Percentiles rank a stretch among this genome's conserved stretches.
These are phyloP conservation scores for Zaprionus vittiger DNA, from an alignment of 1,140 invertebrate species.

Conservation along the genomic window DNA sequence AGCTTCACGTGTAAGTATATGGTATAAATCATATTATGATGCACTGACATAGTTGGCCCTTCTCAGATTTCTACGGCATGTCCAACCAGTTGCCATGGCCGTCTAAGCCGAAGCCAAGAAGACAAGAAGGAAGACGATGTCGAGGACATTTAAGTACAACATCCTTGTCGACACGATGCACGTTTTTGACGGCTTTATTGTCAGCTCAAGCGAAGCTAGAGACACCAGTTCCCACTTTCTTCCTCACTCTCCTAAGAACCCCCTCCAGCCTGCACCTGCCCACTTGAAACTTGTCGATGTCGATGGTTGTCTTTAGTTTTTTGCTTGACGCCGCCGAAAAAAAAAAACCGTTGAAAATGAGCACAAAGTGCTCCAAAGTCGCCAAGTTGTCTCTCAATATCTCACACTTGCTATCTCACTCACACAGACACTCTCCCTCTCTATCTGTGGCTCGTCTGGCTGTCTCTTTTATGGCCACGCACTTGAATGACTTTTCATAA, in stretches of 20 bases:
- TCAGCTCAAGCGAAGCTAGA: conserved; percentile 37
- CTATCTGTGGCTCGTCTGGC: conserved; percentile 5
- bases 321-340: conserved; percentile 2
- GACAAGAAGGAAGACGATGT: conserved; percentile 11
- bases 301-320: conserved; percentile 45
- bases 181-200: conserved; percentile 78
- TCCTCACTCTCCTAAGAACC: background rate
- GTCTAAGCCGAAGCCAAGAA: conserved; percentile 5
- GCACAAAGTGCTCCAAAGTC: conserved; percentile 78
- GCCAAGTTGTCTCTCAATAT: conserved; percentile 53
- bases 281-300: conserved; percentile 27
- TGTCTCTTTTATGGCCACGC: conserved; percentile 42
- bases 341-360: conserved; percentile 55
- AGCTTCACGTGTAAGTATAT: background rate
- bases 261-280: conserved; percentile 16
- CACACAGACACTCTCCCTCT: background rate
- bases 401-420: conserved; percentile 24
- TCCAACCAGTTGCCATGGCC: conserved; percentile 34
- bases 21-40: background rate
- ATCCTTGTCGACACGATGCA: conserved; percentile 59
- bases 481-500: conserved; percentile 82
- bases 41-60: background rate
- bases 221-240: background rate
- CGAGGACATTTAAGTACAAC: conserved; percentile 38
- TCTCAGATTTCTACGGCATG: background rate